Percentiles rank a stretch among this genome's conserved stretches.
These are phyloP conservation scores for Dioctria rufipes DNA, from an alignment of 2,888 invertebrate genomes.

Conservation along the genomic window DNA sequence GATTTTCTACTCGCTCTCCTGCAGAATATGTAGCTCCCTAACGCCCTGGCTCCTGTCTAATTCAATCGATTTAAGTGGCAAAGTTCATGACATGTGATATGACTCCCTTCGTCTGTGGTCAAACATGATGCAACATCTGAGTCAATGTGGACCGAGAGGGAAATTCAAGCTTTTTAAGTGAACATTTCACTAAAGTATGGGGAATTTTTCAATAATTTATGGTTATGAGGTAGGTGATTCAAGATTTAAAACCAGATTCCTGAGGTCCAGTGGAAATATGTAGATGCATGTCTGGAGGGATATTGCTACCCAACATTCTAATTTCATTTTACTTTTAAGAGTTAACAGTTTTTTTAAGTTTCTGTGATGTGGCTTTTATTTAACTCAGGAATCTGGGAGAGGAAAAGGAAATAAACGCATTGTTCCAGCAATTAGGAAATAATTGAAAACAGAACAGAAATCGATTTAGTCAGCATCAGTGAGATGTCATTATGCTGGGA, in stretches of 20 bases:
- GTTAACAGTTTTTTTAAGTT: no score
- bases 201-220: no score
- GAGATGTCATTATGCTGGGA: background rate
- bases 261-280: no score
- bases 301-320: background rate
- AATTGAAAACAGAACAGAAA: constrained; percentile 25
- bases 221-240: no score
- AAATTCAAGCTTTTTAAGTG: background rate
- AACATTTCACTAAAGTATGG: background rate
- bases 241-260: no score
- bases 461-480: background rate
- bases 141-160: constrained; percentile 11
- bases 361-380: no score
- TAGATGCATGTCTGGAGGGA: background rate
- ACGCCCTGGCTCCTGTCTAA: constrained; percentile 49
- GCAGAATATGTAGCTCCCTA: constrained; percentile 8
- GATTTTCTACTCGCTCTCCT: background rate
- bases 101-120: constrained; percentile 33
- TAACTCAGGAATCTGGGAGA: no score
- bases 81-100: constrained; percentile 54
- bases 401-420: constrained; percentile 18
- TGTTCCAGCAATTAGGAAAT: constrained; percentile 29
- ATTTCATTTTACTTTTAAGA: background rate
- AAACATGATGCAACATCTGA: constrained; percentile 23
- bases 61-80: constrained; percentile 56